Percentiles rank a stretch among this genome's conserved stretches.
Conservation (phyloP, 2,113 vertebrate genomes). For the Crotalus helleri region DNA sequence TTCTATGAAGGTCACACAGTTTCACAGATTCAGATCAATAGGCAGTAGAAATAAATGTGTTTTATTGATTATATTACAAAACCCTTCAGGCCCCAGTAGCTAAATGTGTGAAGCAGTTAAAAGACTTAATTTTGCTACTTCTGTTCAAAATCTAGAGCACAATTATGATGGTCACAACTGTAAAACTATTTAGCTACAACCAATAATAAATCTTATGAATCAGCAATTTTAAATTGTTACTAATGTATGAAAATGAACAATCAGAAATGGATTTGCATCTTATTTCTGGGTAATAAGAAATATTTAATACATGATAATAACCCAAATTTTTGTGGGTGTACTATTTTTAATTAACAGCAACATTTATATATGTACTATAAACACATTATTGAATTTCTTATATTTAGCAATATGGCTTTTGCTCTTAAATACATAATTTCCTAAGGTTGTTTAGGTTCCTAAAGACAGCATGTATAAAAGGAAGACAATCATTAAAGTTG, state of each 20-base stretch:
- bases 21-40: conserved; percentile 52
- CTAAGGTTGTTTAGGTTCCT: background rate
- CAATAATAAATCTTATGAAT: background rate
- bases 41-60: conserved; percentile 11
- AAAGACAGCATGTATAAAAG: background rate
- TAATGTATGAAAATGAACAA: background rate
- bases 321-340: conserved; percentile 16
- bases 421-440: background rate
- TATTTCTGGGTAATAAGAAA: conserved; percentile 11
- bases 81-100: background rate
- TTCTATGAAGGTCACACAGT: conserved; percentile 9
- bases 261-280: background rate
- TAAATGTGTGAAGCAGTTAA: background rate
- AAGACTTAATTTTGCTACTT: conserved; percentile 20
- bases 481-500: background rate
- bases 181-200: conserved; percentile 11
- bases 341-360: conserved; percentile 1
- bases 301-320: conserved; percentile 4
- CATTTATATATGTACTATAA: conserved; percentile 10
- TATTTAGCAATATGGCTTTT: background rate
- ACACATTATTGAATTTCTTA: background rate
- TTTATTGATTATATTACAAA: conserved; percentile 2
- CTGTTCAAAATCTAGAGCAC: conserved; percentile 4
- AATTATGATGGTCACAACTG: background rate
- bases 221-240: background rate